Percentiles rank a stretch among this genome's conserved stretches.
Evolutionary conservation across 1,140 invertebrate genomes (phyloP).

Genomic region (Cydia pomonella): DNA sequence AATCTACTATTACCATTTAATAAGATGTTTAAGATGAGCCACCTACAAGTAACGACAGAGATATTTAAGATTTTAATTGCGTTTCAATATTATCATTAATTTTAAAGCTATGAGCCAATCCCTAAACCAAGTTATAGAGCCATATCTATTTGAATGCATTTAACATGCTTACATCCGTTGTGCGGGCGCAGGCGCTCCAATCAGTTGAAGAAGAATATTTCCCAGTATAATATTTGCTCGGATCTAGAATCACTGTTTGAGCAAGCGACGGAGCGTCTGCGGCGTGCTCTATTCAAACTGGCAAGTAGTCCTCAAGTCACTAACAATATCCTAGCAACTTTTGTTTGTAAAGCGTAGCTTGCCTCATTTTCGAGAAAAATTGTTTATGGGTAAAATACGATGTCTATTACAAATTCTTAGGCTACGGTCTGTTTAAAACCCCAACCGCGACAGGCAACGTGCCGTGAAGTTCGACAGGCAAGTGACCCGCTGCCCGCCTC

Average conservation of each 20-base stretch:
- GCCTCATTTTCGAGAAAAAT: not conserved
- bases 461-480: too few species aligned
- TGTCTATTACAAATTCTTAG: too few species aligned
- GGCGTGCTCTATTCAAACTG: not conserved
- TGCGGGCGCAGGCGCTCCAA: constrained; percentile 2
- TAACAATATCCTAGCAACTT: not conserved
- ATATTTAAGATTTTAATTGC: not conserved
- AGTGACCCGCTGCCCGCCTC: too few species aligned
- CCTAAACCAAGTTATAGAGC: not conserved
- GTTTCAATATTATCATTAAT: not conserved
- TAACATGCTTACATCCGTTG: not conserved
- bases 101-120: not conserved
- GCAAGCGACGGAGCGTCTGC: not conserved
- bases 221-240: constrained; percentile 17
- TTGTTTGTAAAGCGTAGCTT: not conserved
- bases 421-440: too few species aligned
- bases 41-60: too few species aligned
- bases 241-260: constrained; percentile 3
- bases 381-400: too few species aligned
- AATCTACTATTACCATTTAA: too few species aligned
- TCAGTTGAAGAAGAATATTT: constrained; percentile 11
- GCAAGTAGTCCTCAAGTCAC: not conserved
- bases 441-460: too few species aligned
- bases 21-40: too few species aligned
- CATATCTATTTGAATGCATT: constrained; percentile 3